Evolutionary conservation across 1,140 invertebrate genomes (phyloP).

Genomic region (Carposina sasakii): DNA sequence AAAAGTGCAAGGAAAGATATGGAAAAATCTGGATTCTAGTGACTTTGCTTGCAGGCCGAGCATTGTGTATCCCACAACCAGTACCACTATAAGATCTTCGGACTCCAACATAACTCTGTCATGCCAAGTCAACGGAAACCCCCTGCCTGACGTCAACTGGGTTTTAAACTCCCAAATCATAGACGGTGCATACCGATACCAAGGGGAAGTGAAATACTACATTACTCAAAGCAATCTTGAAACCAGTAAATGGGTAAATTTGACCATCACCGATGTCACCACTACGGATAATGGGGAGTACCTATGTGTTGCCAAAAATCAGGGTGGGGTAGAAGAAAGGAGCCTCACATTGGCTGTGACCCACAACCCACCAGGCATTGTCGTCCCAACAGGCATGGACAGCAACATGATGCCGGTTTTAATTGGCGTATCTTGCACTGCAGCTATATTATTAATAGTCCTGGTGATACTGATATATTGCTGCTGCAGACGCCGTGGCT

Average conservation of each 20-base stretch:
- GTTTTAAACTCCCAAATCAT: constrained; percentile 77
- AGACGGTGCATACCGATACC: constrained; percentile 73
- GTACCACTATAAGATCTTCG: constrained; percentile 73
- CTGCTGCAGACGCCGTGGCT: constrained; percentile 75
- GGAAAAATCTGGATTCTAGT: constrained; percentile 79
- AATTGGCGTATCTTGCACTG: constrained; percentile 68
- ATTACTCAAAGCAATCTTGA: constrained; percentile 44
- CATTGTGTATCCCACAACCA: constrained; percentile 74
- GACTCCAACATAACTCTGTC: constrained; percentile 82
- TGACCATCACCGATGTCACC: constrained; percentile 81
- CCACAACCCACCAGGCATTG: constrained; percentile 55
- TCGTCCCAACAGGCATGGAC: constrained; percentile 58
- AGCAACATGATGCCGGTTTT: constrained; percentile 68
- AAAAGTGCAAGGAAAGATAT: constrained; percentile 77
- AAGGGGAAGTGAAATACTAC: constrained; percentile 61
- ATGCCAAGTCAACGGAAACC: constrained; percentile 85
- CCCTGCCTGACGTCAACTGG: constrained; percentile 84
- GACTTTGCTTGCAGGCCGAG: constrained; percentile 90
- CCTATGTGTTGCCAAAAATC: constrained; percentile 89
- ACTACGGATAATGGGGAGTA: constrained; percentile 89
- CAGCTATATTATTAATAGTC: constrained; percentile 76
- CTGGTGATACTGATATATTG: constrained; percentile 78
- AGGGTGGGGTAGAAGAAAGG: constrained; percentile 84
- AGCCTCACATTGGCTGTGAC: constrained; percentile 79
- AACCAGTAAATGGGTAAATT: constrained; percentile 80